These are phyloP conservation scores for Tiphia femorata DNA, from an alignment of 2,888 invertebrate species.

Conservation along the genomic window DNA sequence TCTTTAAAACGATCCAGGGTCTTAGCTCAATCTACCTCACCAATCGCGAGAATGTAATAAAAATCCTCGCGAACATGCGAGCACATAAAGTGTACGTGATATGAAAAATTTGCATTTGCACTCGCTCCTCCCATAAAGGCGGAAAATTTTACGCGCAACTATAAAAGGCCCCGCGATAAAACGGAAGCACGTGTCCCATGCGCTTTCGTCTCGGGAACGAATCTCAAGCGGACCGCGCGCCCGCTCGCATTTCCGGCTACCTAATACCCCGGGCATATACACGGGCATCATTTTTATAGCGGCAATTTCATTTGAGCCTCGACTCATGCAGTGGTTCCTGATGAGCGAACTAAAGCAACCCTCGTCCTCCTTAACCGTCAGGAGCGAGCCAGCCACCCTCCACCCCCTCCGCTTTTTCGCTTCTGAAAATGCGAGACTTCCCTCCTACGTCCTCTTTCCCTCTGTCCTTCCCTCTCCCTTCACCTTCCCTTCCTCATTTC, in stretches of 20 bases:
- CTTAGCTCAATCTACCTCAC: too few relatives aligned
- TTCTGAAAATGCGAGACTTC: neutral
- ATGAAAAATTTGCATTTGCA: too few relatives aligned
- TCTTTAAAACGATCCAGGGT: too few relatives aligned
- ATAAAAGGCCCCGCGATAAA: too few relatives aligned
- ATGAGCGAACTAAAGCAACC: slow-evolving; percentile 57
- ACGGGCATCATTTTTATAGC: slow-evolving; percentile 66
- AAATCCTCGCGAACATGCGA: too few relatives aligned
- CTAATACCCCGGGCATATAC: slow-evolving; percentile 63
- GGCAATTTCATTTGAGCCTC: slow-evolving; percentile 67
- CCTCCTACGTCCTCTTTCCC: slow-evolving; percentile 2
- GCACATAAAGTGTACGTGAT: too few relatives aligned
- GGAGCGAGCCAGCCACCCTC: neutral
- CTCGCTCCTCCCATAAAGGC: too few relatives aligned
- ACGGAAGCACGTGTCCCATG: too few relatives aligned
- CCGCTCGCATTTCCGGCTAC: slow-evolving; percentile 36
- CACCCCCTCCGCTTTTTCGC: neutral
- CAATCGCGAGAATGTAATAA: too few relatives aligned
- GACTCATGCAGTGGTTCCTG: slow-evolving; percentile 67
- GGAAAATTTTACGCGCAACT: too few relatives aligned
- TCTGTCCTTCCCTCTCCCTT: slow-evolving; percentile 37
- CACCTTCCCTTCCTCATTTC: slow-evolving; percentile 19
- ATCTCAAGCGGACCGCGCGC: slow-evolving; percentile 39
- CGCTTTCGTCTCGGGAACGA: too few relatives aligned
- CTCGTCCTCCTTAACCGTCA: slow-evolving; percentile 15